Evolutionary conservation across 2,113 vertebrate species (phyloP), one percentile per base, ranked within the genome.

Genomic region (Murina feae): DNA sequence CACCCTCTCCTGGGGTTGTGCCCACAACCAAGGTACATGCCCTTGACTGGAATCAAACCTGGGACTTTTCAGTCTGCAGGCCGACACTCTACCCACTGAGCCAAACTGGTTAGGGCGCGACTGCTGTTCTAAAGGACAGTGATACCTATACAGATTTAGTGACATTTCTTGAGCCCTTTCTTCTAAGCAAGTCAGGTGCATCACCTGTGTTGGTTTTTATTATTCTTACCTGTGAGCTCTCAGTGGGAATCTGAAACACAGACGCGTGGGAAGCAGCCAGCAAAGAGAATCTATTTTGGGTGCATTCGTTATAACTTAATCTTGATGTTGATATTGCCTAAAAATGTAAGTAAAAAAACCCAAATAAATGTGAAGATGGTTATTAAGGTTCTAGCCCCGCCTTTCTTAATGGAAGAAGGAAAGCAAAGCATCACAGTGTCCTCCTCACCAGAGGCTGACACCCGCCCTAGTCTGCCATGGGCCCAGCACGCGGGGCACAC

Each of bases 391-490:
- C 23, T 35, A 17, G 49, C 51, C 47, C 37, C 39, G 10, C 35
- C 23, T 72, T 47, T 49, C 4, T 35, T 42, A 28, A 16, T 89
- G 79, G 39, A 81, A 66, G 84, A 51, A 72, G 91, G 85, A 18
- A 71, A 51, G 60, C 39, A 18, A 60, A 72, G 75, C 55, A 2
- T 13, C 5, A 30, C 0, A 1, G 7, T 9, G 42, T 17, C 25
- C 23, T n/a, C 71, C 21, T 65, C 44, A 8, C 39, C 42, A 35
- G 23, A 58, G 23, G 25, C 28, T 11, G 32, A 5, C 18, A 3
- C n/a, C 47, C 11, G 8, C 69, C 39, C 35, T 2, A 0, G 60
- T 47, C 66, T 37, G 8, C 4, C 0, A 5, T 0, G 53, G 30
- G 66, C 79, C 79, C 32, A 11, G 7, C 32, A 0, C 21, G 4